Percentiles rank a stretch among this genome's conserved stretches.
phyloP scores from a whole-genome alignment of 2,888 invertebrate genomes.

The Leucoma salicis region DNA sequence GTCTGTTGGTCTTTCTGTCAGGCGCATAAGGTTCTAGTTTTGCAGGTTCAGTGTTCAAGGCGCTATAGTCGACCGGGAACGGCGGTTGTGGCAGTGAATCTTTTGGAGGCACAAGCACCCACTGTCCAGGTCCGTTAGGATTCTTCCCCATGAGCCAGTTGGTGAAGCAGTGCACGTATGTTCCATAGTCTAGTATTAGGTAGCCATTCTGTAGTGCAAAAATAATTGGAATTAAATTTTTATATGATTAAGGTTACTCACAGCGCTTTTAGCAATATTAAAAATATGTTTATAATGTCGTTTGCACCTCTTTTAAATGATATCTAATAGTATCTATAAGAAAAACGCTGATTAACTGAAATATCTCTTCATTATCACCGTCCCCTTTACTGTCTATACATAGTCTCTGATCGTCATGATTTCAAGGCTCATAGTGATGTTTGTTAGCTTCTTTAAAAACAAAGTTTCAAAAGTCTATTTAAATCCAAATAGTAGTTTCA shows the following conservation, averaged over 20 bases:
- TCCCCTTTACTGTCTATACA: too few species aligned
- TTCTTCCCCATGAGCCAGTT: constrained; percentile 89
- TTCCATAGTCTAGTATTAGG: constrained; percentile 84
- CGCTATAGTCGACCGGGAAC: constrained; percentile 89
- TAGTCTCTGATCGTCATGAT: too few species aligned
- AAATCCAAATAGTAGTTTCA: too few species aligned
- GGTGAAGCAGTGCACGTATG: constrained; percentile 87
- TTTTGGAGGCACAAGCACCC: constrained; percentile 85
- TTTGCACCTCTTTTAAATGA: too few species aligned
- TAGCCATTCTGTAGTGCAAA: constrained; percentile 84
- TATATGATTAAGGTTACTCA: too few species aligned
- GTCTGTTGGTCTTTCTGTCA: constrained; percentile 85
- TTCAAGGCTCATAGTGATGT: too few species aligned
- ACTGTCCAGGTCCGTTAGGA: constrained; percentile 89
- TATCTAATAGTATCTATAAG: not conserved
- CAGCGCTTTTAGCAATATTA: too few species aligned
- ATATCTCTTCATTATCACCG: too few species aligned
- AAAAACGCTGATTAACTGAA: too few species aligned
- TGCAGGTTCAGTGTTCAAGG: constrained; percentile 86
- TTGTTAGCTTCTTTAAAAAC: too few species aligned
- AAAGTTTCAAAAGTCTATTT: too few species aligned
- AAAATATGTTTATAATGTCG: too few species aligned
- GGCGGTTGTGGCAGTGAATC: constrained; percentile 79
- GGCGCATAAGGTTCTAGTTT: constrained; percentile 87
- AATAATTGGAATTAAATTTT: not conserved